phyloP scores from a whole-genome alignment of 2,113 vertebrate species.

The Cyphotilapia sp. region DNA sequence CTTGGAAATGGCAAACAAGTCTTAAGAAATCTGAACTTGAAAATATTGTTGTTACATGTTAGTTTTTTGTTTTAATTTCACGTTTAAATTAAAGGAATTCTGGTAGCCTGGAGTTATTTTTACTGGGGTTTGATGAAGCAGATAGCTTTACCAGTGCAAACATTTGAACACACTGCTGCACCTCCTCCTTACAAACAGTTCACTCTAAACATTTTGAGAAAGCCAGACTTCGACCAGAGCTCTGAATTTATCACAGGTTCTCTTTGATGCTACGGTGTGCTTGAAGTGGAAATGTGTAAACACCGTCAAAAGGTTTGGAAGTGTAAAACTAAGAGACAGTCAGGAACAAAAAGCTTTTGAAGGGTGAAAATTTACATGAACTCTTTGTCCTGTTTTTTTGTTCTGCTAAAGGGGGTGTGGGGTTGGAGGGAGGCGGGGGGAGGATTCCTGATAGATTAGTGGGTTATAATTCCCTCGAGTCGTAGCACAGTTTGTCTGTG shows the following conservation, averaged over 20 bases:
- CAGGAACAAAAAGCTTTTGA: background rate
- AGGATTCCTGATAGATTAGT: background rate
- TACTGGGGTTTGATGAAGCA: background rate
- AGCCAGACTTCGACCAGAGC: background rate
- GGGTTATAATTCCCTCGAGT: background rate
- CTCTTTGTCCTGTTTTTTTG: background rate
- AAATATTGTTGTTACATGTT: background rate
- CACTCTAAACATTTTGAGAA: constrained; percentile 17
- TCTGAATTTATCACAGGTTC: constrained; percentile 3
- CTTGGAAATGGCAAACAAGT: background rate
- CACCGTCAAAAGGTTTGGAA: background rate
- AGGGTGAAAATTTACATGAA: background rate
- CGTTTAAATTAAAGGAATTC: background rate
- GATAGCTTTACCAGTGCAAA: constrained; percentile 13
- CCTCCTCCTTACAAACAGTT: background rate
- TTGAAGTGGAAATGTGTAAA: constrained; percentile 29
- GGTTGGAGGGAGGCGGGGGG: background rate
- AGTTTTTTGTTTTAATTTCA: background rate
- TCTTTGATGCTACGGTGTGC: constrained; percentile 13
- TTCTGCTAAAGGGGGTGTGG: background rate
- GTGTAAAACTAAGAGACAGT: background rate
- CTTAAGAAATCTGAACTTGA: background rate
- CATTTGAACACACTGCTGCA: background rate
- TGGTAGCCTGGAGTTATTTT: background rate
- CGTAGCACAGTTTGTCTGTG: background rate